These are phyloP conservation scores for Frankliniella intonsa DNA, from an alignment of 2,888 invertebrate species.

Conservation along the genomic window DNA sequence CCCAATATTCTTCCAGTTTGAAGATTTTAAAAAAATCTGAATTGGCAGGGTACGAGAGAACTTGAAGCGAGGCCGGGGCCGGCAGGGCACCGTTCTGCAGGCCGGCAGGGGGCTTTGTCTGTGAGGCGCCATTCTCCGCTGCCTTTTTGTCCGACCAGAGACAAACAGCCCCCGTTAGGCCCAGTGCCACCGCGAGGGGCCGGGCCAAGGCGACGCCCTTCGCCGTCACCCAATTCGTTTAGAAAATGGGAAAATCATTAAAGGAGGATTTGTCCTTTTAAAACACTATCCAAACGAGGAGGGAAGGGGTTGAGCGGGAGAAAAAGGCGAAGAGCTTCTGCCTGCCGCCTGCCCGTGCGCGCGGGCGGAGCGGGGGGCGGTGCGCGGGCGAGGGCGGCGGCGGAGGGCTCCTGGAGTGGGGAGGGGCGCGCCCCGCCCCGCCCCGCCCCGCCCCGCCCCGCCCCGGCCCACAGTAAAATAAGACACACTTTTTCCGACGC, in stretches of 20 bases:
- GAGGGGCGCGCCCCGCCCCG: not conserved
- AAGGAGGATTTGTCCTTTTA: constrained; percentile 25
- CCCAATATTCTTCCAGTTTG: no score
- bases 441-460: no score
- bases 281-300: constrained; percentile 14
- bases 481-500: not conserved
- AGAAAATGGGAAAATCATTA: constrained; percentile 21
- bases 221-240: not conserved
- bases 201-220: not conserved
- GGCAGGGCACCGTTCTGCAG: no score
- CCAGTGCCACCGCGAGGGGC: constrained; percentile 4
- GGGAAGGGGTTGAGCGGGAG: not conserved
- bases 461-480: not conserved
- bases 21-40: no score
- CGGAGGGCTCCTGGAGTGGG: not conserved
- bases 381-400: not conserved
- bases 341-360: no score
- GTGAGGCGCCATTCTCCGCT: not conserved
- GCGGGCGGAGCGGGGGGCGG: not conserved
- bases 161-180: constrained; percentile 15
- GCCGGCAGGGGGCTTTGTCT: no score
- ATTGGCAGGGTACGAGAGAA: no score
- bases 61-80: no score
- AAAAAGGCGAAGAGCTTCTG: not conserved
- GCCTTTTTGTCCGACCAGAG: constrained; percentile 9